These are phyloP conservation scores for Nasonia longicornis DNA, from an alignment of 1,140 invertebrate genomes.

Conservation along the genomic window DNA sequence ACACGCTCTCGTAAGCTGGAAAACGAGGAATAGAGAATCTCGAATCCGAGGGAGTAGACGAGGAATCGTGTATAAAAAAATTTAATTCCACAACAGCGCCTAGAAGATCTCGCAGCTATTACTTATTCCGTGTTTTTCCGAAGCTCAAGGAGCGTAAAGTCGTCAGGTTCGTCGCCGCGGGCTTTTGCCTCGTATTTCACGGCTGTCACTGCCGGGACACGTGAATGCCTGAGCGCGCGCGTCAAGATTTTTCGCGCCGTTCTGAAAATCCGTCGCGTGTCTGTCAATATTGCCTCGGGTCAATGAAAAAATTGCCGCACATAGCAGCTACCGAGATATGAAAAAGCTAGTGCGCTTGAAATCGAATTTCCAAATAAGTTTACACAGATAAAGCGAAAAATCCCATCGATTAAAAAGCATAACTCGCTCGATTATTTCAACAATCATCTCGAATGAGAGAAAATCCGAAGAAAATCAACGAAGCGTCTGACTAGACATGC, in stretches of 20 bases:
- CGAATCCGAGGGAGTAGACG: neutral
- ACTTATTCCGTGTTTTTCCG: conserved; percentile 17
- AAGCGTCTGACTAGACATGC: neutral
- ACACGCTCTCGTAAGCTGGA: too few species aligned
- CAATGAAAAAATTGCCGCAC: neutral
- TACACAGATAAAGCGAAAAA: too few species aligned
- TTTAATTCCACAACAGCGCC: neutral
- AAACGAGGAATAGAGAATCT: neutral
- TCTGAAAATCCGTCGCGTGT: neutral
- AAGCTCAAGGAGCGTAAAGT: conserved; percentile 30
- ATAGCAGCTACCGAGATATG: neutral
- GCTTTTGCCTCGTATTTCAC: conserved; percentile 31
- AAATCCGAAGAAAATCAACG: neutral
- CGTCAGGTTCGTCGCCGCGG: conserved; percentile 14
- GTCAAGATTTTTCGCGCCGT: neutral
- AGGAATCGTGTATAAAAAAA: neutral
- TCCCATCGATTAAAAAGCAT: too few species aligned
- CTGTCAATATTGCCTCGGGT: conserved; percentile 3
- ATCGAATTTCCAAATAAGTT: neutral
- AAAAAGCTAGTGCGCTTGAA: neutral
- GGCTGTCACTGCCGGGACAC: conserved; percentile 9
- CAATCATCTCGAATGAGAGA: neutral
- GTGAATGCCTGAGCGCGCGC: conserved; percentile 10
- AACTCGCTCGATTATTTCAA: neutral
- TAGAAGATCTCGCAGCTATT: neutral